These are phyloP conservation scores for Crotalus viridis DNA, from an alignment of 2,113 vertebrate species.

Conservation along the genomic window DNA sequence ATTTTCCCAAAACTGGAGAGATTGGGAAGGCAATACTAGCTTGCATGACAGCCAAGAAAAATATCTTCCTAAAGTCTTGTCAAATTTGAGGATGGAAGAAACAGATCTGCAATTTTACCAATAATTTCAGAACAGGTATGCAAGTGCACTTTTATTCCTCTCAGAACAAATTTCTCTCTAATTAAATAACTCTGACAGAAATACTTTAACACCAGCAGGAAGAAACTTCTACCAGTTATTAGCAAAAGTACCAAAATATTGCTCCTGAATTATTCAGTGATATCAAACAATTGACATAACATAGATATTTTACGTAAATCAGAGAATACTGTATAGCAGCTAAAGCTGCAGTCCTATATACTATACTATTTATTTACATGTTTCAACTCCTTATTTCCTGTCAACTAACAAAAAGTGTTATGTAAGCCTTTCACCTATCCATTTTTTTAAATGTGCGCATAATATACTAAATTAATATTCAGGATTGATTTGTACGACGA, in stretches of 20 bases:
- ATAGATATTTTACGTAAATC: background rate
- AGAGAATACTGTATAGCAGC: background rate
- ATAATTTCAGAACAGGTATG: conserved; percentile 17
- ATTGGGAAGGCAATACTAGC: background rate
- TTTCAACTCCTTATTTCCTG: background rate
- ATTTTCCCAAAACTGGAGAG: conserved; percentile 18
- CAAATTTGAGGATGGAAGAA: background rate
- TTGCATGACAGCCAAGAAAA: conserved; percentile 22
- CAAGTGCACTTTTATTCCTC: conserved; percentile 10
- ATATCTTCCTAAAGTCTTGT: conserved; percentile 11
- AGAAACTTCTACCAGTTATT: background rate
- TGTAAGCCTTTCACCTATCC: background rate
- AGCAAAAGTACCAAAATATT: background rate
- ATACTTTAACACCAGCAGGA: background rate
- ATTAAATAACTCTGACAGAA: background rate
- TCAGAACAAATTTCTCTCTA: background rate
- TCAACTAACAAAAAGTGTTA: background rate
- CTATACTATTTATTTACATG: background rate
- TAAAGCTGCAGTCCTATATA: background rate
- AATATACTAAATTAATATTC: background rate
- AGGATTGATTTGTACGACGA: background rate
- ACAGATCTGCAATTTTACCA: conserved; percentile 30
- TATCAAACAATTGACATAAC: background rate
- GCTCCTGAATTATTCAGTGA: background rate
- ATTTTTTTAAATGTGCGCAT: background rate